Percentiles rank a stretch among this genome's conserved stretches.
Evolutionary conservation across 2,888 invertebrate genomes (phyloP).

Genomic region (Archaeoteleia sp.): DNA sequence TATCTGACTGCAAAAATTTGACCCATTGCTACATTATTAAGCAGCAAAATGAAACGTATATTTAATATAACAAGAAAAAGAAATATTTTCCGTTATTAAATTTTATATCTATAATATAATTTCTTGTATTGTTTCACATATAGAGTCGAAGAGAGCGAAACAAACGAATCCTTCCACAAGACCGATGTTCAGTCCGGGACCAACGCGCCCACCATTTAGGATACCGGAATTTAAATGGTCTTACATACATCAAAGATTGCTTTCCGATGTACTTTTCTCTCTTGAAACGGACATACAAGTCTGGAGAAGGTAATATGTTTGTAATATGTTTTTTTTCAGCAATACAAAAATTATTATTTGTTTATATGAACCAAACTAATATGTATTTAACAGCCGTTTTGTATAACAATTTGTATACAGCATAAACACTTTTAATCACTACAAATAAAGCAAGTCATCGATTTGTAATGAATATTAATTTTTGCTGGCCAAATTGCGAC

Average conservation of each 20-base stretch:
- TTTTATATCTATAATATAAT: slow-evolving; percentile 5
- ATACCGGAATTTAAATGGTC: slow-evolving; percentile 99
- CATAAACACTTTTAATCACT: no score
- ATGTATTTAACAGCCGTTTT: no score
- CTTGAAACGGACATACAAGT: slow-evolving; percentile 98
- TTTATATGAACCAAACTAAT: no score
- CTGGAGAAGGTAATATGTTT: slow-evolving; percentile 80
- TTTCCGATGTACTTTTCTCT: slow-evolving; percentile 97
- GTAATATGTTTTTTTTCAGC: not conserved
- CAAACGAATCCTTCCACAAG: slow-evolving; percentile 80
- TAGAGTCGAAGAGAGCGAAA: slow-evolving; percentile 75
- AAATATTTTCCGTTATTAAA: no score
- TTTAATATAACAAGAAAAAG: no score
- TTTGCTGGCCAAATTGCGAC: no score
- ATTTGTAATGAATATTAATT: no score
- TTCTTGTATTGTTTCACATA: slow-evolving; percentile 20
- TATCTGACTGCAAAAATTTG: no score
- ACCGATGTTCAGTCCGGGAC: slow-evolving; percentile 95
- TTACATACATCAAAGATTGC: slow-evolving; percentile 95
- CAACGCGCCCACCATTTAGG: slow-evolving; percentile 95
- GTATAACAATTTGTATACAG: no score
- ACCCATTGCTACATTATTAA: no score
- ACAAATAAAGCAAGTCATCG: no score
- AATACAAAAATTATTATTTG: slow-evolving; percentile 7
- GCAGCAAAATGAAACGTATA: no score